phyloP scores from a whole-genome alignment of 2,113 vertebrate genomes.

The Tachysurus fulvidraco region DNA sequence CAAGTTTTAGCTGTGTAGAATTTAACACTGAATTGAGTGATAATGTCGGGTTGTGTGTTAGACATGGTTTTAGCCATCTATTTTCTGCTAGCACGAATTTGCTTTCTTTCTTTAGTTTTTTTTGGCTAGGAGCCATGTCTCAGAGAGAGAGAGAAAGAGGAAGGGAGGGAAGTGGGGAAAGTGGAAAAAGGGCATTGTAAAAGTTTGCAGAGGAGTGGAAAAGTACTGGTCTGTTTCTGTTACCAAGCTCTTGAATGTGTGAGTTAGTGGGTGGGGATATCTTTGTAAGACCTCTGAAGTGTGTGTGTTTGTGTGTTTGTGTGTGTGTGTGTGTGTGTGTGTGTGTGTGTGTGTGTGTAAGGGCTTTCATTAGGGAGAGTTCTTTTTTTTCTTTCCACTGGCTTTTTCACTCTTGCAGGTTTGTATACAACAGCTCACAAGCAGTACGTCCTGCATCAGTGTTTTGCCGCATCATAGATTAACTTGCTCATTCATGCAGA shows the following conservation, averaged over 20 bases:
- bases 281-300: constrained; percentile 40
- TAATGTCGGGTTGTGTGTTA: constrained; percentile 38
- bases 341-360: not conserved
- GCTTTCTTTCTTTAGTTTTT: constrained; percentile 51
- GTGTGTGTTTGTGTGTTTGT: not conserved
- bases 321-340: not conserved
- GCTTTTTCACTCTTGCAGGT: not conserved
- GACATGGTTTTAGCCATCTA: constrained; percentile 34
- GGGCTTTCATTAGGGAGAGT: not conserved
- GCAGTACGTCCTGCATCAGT: not conserved
- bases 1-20: not conserved
- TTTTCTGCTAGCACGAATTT: constrained; percentile 42
- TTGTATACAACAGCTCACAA: not conserved
- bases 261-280: constrained; percentile 6
- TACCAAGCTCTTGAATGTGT: not conserved
- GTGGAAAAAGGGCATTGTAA: constrained; percentile 42
- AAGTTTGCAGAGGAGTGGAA: constrained; percentile 64
- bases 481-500: not conserved
- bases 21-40: not conserved
- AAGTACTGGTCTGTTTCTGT: constrained; percentile 65
- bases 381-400: not conserved
- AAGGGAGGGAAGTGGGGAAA: constrained; percentile 32
- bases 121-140: constrained; percentile 57
- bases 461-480: not conserved
- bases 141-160: constrained; percentile 23